phyloP scores from a whole-genome alignment of 1,140 invertebrate genomes.

The Eumaeus atala region DNA sequence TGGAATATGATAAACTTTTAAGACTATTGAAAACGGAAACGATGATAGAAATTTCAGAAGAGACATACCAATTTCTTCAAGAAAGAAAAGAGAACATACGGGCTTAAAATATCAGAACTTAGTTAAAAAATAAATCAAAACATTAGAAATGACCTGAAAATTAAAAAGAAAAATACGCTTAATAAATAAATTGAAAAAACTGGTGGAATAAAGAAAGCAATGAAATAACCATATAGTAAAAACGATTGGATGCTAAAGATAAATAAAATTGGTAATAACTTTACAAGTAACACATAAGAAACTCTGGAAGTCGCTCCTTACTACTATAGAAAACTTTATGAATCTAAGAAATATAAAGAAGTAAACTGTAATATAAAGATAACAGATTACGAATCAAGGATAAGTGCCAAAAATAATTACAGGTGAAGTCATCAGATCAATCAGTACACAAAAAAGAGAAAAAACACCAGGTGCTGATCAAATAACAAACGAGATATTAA shows the following conservation, averaged over 20 bases:
- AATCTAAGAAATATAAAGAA: neutral
- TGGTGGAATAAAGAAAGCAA: slow-evolving; percentile 24
- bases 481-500: slow-evolving; percentile 23
- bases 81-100: slow-evolving; percentile 20
- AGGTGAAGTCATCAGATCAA: slow-evolving; percentile 21
- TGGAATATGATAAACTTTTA: too few species aligned
- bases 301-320: slow-evolving; percentile 22
- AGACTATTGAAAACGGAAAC: too few species aligned
- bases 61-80: slow-evolving; percentile 27
- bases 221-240: slow-evolving; percentile 25
- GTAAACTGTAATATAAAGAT: neutral
- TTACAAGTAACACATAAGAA: slow-evolving; percentile 10
- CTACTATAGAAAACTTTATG: slow-evolving; percentile 21
- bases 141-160: slow-evolving; percentile 24
- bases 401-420: slow-evolving; percentile 14
- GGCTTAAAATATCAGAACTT: slow-evolving; percentile 24
- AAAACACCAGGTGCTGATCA: slow-evolving; percentile 23
- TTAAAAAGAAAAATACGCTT: slow-evolving; percentile 20
- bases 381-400: neutral
- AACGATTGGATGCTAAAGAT: slow-evolving; percentile 30
- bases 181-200: slow-evolving; percentile 22
- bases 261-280: slow-evolving; percentile 7
- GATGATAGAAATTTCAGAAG: slow-evolving; percentile 19
- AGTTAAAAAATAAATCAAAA: slow-evolving; percentile 25
- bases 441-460: slow-evolving; percentile 22